Base-by-base conservation (phyloP, 2,888 invertebrate species). In the Acrocyrtus sp. region DNA sequence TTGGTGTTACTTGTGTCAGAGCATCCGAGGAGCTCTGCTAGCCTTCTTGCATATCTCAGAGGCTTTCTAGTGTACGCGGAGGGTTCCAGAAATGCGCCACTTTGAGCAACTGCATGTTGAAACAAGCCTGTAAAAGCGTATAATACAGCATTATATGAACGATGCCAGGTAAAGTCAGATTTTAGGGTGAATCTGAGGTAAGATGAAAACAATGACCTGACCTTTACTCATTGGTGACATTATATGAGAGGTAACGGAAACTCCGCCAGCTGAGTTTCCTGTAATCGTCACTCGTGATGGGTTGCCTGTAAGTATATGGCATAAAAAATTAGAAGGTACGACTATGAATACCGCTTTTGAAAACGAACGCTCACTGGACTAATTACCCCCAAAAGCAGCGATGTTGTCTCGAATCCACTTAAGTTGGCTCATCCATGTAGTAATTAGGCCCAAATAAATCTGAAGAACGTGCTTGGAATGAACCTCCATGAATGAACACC, bases 401-500 rank as follows among this genome's bases (percentile, higher is more conserved):
- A n/a, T n/a, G n/a, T 53, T 61, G 1, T 45, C 34, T 51, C 45
- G 51, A 43, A 60, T 58, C 41, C 39, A 60, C 27, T 48, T n/a
- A n/a, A n/a, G n/a, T n/a, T n/a, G n/a, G n/a, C n/a, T n/a, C n/a
- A n/a, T n/a, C n/a, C n/a, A n/a, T n/a, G n/a, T 73, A 58, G 29
- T 76, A 76, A 17, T 70, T 72, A 8, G 76, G 76, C 3, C 74
- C 76, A 22, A 62, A 70, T 24, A 61, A 61, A 4, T 57, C 53
- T 0, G 54, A 56, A 15, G 67, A 43, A 10, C 72, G 56, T 5
- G 56, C 60, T 34, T 72, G 62, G 39, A 62, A 76, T 0, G 72
- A 72, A 0, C 76, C 76, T 6, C 76, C 76, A 48, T 76, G 76
- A n/a, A 76, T 58, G 53, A 56, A 74, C 1, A 76, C 60, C 0